Evolutionary conservation across 2,797 vertebrate genomes (phyloP).

Genomic region (Pangasius larnaudii): DNA sequence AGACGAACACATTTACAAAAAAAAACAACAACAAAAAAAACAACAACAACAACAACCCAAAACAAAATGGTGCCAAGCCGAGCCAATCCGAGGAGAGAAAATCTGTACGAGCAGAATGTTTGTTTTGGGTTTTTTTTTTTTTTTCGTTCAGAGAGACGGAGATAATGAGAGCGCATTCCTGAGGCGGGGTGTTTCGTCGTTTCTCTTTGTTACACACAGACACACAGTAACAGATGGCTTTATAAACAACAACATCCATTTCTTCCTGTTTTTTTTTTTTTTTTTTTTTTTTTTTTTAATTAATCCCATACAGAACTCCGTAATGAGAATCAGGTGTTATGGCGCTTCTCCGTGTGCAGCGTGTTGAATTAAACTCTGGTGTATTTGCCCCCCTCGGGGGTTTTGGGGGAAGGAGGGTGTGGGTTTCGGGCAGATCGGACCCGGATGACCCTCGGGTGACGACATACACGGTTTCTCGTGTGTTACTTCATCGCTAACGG

Average conservation of each 20-base stretch:
- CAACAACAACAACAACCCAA: background rate
- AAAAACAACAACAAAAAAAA: background rate
- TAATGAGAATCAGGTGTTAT: background rate
- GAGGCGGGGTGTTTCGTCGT: background rate
- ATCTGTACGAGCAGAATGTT: background rate
- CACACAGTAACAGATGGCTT: background rate
- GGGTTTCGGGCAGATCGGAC: background rate
- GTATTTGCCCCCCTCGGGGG: background rate
- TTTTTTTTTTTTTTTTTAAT: background rate
- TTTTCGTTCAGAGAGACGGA: background rate
- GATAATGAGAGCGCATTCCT: constrained; percentile 17
- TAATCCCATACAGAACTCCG: background rate
- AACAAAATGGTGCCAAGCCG: background rate
- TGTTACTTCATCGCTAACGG: background rate
- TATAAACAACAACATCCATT: constrained; percentile 11
- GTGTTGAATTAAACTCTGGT: too few relatives aligned
- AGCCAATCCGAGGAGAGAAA: background rate
- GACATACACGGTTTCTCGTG: background rate
- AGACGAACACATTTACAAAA: constrained; percentile 3
- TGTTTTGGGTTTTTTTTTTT: background rate
- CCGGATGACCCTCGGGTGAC: background rate
- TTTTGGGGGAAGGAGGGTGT: background rate
- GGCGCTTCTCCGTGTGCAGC: background rate
- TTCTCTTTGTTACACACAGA: background rate
- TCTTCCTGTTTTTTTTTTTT: background rate